Conservation (phyloP, 2,888 invertebrate genomes). For the Patella depressa region DNA sequence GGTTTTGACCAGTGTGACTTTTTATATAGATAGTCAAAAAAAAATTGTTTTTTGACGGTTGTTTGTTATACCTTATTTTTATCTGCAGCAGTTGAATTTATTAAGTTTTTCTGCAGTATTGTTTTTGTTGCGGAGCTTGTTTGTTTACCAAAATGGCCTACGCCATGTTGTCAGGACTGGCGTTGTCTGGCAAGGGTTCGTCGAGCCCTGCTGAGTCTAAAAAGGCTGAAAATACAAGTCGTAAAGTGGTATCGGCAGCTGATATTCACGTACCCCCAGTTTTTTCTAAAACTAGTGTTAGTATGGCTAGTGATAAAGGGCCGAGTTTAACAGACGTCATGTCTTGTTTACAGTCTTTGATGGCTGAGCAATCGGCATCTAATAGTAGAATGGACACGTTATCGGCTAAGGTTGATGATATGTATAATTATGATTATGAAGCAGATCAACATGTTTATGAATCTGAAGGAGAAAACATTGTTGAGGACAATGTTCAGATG, state of each 20-base stretch:
- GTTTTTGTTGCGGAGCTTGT: neutral
- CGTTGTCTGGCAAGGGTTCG: neutral
- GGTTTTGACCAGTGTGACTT: neutral
- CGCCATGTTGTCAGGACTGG: neutral
- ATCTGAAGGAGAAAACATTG: neutral
- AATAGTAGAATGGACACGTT: neutral
- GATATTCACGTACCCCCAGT: neutral
- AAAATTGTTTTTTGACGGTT: neutral
- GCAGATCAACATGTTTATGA: neutral
- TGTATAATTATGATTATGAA: neutral
- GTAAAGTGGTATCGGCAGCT: neutral
- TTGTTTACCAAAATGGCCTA: constrained; percentile 1
- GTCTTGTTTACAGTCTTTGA: neutral
- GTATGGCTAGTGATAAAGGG: neutral
- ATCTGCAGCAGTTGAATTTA: neutral
- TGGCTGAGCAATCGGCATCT: neutral
- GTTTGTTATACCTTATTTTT: neutral
- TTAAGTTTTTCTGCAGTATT: neutral
- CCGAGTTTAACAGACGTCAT: neutral
- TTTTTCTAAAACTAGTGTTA: neutral
- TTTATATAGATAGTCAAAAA: neutral
- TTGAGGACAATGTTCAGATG: neutral
- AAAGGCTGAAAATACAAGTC: neutral
- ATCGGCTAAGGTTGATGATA: neutral
- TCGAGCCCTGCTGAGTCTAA: neutral